Base-by-base conservation (phyloP, 2,888 invertebrate genomes). In the Adelphocoris suturalis region DNA sequence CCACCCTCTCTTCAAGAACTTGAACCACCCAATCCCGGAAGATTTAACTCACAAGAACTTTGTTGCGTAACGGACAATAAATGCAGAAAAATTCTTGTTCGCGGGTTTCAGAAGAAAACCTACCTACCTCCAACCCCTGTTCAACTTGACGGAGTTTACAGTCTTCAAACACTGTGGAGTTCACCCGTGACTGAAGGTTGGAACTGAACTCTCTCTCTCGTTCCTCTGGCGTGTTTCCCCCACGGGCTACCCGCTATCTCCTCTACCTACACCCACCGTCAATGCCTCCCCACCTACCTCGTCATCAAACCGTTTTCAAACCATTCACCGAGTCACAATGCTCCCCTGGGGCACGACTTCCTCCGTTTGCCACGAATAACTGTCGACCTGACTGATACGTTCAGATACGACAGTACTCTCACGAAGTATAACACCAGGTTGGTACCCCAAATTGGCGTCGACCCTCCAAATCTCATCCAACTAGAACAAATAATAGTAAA, bases 181-280 rank as follows among this genome's bases (percentile, higher is more conserved):
- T 68, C 68, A 68, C 68, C 68, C 68, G 68, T 68, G 68, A 68
- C 47, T 47, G 78, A 47, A 78, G 78, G 78, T 78, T 78, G 78
- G 78, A 47, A 47, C 78, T 78, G 46, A 78, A 78, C 37, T 68
- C 78, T 78, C 78, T 78, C 78, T 78, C 78, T 78, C 46, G 37
- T 78, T 78, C 78, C 82, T 82, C 27, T 47, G 82, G 82, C 82
- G 82, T 82, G 78, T 19, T 82, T 82, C 52, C 82, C 82, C 82
- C 48, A 52, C 46, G 52, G 52, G 47, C 82, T 47, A 19, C 82
- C 82, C 19, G 82, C 82, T 82, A 82, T 82, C 82, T 82, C 82
- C 48, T 82, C 82, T 48, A 82, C 82, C 82, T 82, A 82, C 82
- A 82, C 82, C 82, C 75, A 28, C 80, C 80, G 82, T 47, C 52